Conservation (phyloP, 2,888 invertebrate species). For the Slavum lentiscoides region DNA sequence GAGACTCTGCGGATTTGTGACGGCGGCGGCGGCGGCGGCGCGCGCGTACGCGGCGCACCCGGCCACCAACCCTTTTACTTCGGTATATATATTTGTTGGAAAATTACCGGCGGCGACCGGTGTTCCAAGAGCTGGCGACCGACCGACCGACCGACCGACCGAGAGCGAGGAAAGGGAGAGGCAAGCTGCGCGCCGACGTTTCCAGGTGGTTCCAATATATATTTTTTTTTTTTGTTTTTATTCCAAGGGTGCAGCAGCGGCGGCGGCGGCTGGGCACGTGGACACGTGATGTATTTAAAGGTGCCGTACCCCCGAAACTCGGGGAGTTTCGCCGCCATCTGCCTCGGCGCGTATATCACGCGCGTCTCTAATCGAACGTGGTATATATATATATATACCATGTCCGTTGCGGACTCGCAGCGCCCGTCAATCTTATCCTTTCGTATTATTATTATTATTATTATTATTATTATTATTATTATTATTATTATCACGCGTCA, state of each 20-base stretch:
- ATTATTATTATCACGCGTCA: background rate
- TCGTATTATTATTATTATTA: background rate
- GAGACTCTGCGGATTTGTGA: constrained; percentile 25
- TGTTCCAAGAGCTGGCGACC: constrained; percentile 9
- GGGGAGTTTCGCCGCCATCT: constrained; percentile 51
- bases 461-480: background rate
- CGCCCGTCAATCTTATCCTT: constrained; percentile 46
- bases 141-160: constrained; percentile 7
- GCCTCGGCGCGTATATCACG: constrained; percentile 12
- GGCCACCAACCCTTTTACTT: constrained; percentile 44
- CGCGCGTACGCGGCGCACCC: constrained; percentile 17
- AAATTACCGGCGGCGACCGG: constrained; percentile 48
- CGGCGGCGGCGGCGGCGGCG: background rate
- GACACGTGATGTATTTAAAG: constrained; percentile 33
- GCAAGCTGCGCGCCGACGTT: constrained; percentile 36
- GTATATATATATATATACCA: constrained; percentile 1
- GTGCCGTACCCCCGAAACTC: constrained; percentile 42
- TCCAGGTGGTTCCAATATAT: constrained; percentile 47
- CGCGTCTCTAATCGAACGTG: constrained; percentile 35
- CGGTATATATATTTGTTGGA: constrained; percentile 43
- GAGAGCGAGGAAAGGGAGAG: too few relatives aligned
- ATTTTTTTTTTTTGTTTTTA: background rate
- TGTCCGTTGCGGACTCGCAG: constrained; percentile 42
- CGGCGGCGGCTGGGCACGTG: too few relatives aligned
- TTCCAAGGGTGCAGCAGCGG: constrained; percentile 44